Base-by-base conservation (phyloP, 2,888 invertebrate genomes). In the Tetropium fuscum region DNA sequence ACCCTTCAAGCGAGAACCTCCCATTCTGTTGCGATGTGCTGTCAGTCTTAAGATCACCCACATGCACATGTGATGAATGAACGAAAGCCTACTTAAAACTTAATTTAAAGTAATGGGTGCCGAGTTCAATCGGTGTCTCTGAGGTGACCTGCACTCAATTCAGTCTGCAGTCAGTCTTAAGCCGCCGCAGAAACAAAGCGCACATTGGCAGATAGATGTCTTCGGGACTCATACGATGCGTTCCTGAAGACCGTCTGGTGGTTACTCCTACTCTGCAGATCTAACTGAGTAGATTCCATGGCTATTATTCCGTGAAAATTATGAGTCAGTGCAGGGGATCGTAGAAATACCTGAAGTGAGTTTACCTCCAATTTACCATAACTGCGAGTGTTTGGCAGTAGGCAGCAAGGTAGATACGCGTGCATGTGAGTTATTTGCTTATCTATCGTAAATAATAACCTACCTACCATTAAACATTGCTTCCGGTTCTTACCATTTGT, bases 91-190 rank as follows among this genome's bases (percentile, higher is more conserved):
- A 64, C 65, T 64, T 66, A 58, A 67, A 57, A 60, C 53, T 63
- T 63, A 68, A 68, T 63, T 72, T 72, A 66, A 73, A 62, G 64
- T 69, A 69, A 68, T 66, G 70, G 65, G 66, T 66, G 63, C 11
- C 25, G 66, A 63, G 71, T 71, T 70, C 71, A 71, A 48, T 60
- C 66, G 71, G 67, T 70, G 70, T 68, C 66, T 63, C 53, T 58
- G 63, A 60, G 63, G 62, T 60, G 62, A 55, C 55, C 44, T 25
- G 41, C 40, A 48, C 47, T 34, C 34, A 34, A 8, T 40, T 36
- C 25, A 19, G 32, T 19, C 20, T n/a, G n/a, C 38, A 58, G 53
- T 58, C 47, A 47, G 49, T 47, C 53, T 45, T 32, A 48, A 53
- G 34, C 36, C 57, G 45, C 25, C 43, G 15, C 19, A 19, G 38